A percentile compares a stretch with the other conserved stretches of the same genome.
These are phyloP conservation scores for Ochlodes sylvanus DNA, from an alignment of 2,888 invertebrate species.

Conservation along the genomic window DNA sequence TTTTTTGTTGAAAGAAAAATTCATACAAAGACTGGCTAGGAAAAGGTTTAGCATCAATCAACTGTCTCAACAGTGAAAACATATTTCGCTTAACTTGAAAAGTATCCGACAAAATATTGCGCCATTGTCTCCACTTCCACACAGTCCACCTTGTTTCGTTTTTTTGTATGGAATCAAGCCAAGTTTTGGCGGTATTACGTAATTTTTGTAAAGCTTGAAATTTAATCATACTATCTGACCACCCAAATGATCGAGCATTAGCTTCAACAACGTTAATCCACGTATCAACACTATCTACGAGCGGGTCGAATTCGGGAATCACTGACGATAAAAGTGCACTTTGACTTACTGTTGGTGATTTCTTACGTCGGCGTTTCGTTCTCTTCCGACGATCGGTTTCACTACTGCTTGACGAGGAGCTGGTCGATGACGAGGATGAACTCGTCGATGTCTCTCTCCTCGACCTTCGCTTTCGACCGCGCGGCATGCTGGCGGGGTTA, in stretches of 20 bases:
- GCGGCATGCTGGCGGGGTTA: conserved; percentile 13
- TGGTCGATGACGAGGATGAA: conserved; percentile 12
- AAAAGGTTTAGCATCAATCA: conserved; percentile 39
- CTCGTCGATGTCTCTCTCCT: conserved; percentile 9
- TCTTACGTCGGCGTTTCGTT: conserved; percentile 13
- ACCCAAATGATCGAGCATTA: conserved; percentile 46
- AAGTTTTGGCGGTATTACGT: conserved; percentile 47
- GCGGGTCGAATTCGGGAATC: conserved; percentile 45
- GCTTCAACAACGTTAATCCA: conserved; percentile 49
- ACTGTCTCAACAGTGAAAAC: conserved; percentile 41
- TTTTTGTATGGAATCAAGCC: conserved; percentile 46
- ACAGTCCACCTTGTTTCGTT: conserved; percentile 47
- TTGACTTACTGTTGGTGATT: conserved; percentile 39
- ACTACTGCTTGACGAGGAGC: conserved; percentile 2
- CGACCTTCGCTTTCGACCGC: conserved; percentile 16
- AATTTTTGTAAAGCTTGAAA: conserved; percentile 48
- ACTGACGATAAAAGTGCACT: conserved; percentile 40
- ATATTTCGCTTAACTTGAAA: conserved; percentile 45
- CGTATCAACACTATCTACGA: conserved; percentile 41
- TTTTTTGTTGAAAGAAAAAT: conserved; percentile 46
- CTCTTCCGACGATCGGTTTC: conserved; percentile 10
- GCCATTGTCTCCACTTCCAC: conserved; percentile 49
- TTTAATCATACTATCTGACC: conserved; percentile 45
- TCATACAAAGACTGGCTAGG: conserved; percentile 45
- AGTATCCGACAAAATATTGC: conserved; percentile 44